A percentile compares a stretch with the other conserved stretches of the same genome.
phyloP scores from a whole-genome alignment of 2,888 invertebrate genomes.

The Mechanitis messenoides region DNA sequence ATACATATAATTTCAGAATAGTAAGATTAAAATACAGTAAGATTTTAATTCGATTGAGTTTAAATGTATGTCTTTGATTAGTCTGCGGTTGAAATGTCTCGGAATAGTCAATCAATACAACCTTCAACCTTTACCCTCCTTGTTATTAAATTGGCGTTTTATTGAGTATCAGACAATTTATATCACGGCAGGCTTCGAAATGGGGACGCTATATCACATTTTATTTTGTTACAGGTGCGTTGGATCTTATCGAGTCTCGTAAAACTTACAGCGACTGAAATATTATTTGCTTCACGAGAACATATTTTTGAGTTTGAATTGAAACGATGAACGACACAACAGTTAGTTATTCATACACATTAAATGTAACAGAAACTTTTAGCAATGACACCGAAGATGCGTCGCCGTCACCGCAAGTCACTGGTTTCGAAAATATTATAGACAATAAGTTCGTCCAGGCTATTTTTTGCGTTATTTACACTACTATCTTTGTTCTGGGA shows the following conservation, averaged over 20 bases:
- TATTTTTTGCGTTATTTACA: slow-evolving; percentile 85
- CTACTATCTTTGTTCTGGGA: slow-evolving; percentile 91
- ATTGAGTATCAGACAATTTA: slow-evolving; percentile 17
- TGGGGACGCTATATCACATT: slow-evolving; percentile 41
- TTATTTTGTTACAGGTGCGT: slow-evolving; percentile 65
- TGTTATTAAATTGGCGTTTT: slow-evolving; percentile 17
- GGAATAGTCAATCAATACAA: slow-evolving; percentile 12
- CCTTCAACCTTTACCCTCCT: slow-evolving; percentile 8
- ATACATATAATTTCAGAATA: no score
- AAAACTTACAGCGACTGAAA: slow-evolving; percentile 53
- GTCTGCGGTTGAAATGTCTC: neutral
- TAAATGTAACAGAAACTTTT: slow-evolving; percentile 42
- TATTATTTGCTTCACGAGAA: slow-evolving; percentile 41
- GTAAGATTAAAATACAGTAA: no score
- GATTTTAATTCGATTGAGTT: no score
- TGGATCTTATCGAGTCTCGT: slow-evolving; percentile 51
- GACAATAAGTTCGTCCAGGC: slow-evolving; percentile 82
- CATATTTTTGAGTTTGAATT: slow-evolving; percentile 30
- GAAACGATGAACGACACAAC: slow-evolving; percentile 55
- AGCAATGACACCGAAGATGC: slow-evolving; percentile 35
- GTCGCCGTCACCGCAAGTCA: slow-evolving; percentile 34
- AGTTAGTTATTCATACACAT: slow-evolving; percentile 36
- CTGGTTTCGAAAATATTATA: slow-evolving; percentile 72
- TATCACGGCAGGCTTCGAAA: slow-evolving; percentile 20
- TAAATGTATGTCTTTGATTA: no score